Evolutionary conservation across 2,888 invertebrate species (phyloP).

Genomic region (Nymphalis urticae): DNA sequence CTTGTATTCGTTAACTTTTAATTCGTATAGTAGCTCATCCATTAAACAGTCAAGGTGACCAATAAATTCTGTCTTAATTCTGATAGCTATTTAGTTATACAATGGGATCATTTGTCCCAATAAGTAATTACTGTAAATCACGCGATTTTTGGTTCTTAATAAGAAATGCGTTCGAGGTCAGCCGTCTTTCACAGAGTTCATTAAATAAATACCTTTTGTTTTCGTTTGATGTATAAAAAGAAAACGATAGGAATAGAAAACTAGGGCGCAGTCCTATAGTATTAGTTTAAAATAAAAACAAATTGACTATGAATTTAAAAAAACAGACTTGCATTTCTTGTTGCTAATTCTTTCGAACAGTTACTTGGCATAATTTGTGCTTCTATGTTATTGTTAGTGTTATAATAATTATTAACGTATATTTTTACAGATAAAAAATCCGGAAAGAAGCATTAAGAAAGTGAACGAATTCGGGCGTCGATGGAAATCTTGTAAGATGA

Average conservation of each 20-base stretch:
- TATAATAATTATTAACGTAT: background rate
- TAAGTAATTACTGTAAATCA: slow-evolving; percentile 25
- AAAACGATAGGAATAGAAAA: background rate
- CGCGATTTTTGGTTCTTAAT: slow-evolving; percentile 19
- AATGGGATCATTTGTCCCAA: slow-evolving; percentile 11
- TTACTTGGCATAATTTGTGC: too few species aligned
- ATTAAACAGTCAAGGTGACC: slow-evolving; percentile 7
- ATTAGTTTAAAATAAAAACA: background rate
- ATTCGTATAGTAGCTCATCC: background rate
- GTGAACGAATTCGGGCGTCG: background rate
- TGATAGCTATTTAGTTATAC: background rate
- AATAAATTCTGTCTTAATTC: slow-evolving; percentile 13
- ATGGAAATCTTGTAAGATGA: slow-evolving; percentile 27
- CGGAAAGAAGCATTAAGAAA: slow-evolving; percentile 1
- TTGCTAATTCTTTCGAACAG: too few species aligned
- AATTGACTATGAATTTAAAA: too few species aligned
- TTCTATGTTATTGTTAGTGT: too few species aligned
- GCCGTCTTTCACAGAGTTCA: slow-evolving; percentile 14
- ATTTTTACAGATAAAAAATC: slow-evolving; percentile 9
- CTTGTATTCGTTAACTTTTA: too few species aligned
- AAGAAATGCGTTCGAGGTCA: slow-evolving; percentile 16
- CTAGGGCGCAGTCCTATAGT: background rate
- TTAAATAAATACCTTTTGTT: slow-evolving; percentile 5
- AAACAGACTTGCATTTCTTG: too few species aligned
- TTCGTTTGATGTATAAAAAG: background rate